A percentile compares a stretch with the other conserved stretches of the same genome.
These are phyloP conservation scores for Tethya wilhelma DNA, from an alignment of 37 sponge, comb jelly and placozoan genomes.

Conservation along the genomic window DNA sequence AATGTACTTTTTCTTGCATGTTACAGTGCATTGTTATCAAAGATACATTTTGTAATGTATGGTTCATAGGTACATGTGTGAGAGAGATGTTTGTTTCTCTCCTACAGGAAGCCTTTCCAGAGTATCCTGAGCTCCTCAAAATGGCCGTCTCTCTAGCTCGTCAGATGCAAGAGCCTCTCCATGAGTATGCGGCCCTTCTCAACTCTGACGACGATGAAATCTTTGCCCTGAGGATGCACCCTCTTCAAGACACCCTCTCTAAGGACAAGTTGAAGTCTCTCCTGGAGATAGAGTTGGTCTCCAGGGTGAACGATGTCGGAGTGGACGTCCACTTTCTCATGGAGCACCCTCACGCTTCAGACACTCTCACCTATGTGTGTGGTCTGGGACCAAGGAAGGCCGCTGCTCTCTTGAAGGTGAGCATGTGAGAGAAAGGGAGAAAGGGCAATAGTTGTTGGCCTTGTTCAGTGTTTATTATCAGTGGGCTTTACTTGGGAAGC, in stretches of 20 bases:
- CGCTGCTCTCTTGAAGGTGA: conserved; percentile 84
- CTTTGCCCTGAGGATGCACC: conserved; percentile 68
- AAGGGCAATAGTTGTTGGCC: not conserved
- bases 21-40: not conserved
- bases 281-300: conserved; percentile 81
- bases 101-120: conserved; percentile 79
- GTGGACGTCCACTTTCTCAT: conserved; percentile 89
- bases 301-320: conserved; percentile 84
- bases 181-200: conserved; percentile 80
- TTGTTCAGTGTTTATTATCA: no score
- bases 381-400: conserved; percentile 98
- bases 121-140: conserved; percentile 72
- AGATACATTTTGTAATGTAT: not conserved
- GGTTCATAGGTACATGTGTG: not conserved
- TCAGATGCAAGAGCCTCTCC: conserved; percentile 81
- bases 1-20: not conserved
- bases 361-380: conserved; percentile 80
- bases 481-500: no score
- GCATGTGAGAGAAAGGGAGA: not conserved
- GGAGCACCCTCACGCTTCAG: conserved; percentile 73
- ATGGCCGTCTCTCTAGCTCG: conserved; percentile 91
- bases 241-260: conserved; percentile 62
- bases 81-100: not conserved
- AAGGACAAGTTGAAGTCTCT: conserved; percentile 59
- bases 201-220: conserved; percentile 66